phyloP scores from a whole-genome alignment of 2,113 vertebrate species.

The Orycteropus afer region DNA sequence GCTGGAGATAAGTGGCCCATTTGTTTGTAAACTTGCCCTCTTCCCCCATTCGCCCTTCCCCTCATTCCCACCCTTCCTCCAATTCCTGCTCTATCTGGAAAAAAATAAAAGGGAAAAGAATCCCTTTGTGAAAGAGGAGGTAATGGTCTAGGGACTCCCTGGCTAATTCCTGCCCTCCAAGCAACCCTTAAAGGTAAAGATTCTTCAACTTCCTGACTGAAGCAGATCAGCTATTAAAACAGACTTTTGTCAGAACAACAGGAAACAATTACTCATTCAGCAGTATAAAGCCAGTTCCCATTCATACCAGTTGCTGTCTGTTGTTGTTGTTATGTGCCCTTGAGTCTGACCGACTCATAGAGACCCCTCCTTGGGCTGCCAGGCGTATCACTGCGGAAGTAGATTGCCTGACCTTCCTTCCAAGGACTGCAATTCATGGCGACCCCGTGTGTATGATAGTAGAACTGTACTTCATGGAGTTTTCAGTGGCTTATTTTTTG shows the following conservation, averaged over 20 bases:
- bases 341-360: no score
- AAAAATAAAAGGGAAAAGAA: not conserved
- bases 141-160: not conserved
- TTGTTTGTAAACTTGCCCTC: conserved; percentile 53
- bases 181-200: not conserved
- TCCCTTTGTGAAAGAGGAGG: conserved; percentile 5
- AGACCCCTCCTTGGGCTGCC: no score
- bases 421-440: no score
- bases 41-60: not conserved
- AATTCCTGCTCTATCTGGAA: not conserved
- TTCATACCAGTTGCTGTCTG: not conserved
- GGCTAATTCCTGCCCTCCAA: not conserved
- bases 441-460: not conserved
- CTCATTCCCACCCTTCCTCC: not conserved
- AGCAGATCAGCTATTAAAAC: not conserved
- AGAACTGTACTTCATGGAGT: not conserved
- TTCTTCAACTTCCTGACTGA: not conserved
- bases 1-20: conserved; percentile 35
- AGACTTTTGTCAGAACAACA: not conserved
- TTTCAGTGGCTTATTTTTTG: not conserved
- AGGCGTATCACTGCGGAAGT: no score
- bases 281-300: not conserved
- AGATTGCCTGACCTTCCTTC: no score
- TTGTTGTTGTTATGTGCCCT: no score
- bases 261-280: not conserved